These are phyloP conservation scores for Gymnocephalus cernua DNA, from an alignment of 2,113 vertebrate genomes.

Conservation along the genomic window DNA sequence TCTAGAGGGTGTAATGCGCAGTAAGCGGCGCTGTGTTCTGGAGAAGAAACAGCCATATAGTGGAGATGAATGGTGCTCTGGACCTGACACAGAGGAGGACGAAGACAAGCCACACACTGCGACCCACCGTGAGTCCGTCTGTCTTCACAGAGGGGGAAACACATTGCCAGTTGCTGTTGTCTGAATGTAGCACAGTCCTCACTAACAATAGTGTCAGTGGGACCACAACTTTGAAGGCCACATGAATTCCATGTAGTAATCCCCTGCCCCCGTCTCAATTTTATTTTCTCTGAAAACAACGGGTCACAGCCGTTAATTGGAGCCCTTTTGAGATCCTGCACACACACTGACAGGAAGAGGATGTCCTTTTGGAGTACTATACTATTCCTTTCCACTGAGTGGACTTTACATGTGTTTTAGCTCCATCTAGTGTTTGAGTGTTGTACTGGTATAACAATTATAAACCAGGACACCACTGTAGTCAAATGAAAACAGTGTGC, in stretches of 20 bases:
- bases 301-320: conserved; percentile 21
- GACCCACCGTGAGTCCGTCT: conserved; percentile 89
- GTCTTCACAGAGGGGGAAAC: neutral
- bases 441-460: neutral
- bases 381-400: neutral
- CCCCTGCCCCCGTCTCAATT: neutral
- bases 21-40: conserved; percentile 95
- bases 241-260: conserved; percentile 16
- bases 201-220: conserved; percentile 21
- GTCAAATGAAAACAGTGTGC: neutral
- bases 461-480: neutral
- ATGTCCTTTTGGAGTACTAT: neutral
- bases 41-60: conserved; percentile 98
- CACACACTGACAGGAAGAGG: conserved; percentile 26
- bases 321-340: conserved; percentile 28
- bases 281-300: conserved; percentile 8
- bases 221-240: neutral
- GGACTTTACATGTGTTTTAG: conserved; percentile 59
- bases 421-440: conserved; percentile 74
- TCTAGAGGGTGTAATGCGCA: conserved; percentile 90
- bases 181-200: neutral
- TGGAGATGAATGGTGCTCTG: conserved; percentile 98
- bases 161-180: neutral
- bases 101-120: conserved; percentile 90
- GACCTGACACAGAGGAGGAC: conserved; percentile 95